Evolutionary conservation across 2,888 invertebrate species (phyloP).

Genomic region (Fragum fragum): DNA sequence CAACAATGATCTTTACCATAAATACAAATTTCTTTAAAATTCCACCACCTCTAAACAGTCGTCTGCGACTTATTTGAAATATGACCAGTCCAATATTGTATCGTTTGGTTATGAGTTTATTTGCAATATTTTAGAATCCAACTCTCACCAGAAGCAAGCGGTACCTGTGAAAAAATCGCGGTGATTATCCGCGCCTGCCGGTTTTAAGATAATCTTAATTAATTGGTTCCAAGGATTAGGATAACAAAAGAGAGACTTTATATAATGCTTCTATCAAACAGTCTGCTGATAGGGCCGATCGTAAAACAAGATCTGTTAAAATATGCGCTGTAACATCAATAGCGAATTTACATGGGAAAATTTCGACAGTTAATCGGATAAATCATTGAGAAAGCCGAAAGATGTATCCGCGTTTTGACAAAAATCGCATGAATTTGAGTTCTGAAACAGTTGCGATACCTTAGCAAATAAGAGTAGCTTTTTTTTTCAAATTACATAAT

Average conservation of each 20-base stretch:
- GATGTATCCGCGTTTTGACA: conserved; percentile 6
- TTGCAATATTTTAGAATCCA: neutral
- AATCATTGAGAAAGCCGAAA: neutral
- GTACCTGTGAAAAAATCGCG: neutral
- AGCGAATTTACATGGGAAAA: conserved; percentile 15
- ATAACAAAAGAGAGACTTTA: conserved; percentile 10
- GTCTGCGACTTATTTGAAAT: too few species aligned
- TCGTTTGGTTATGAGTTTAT: too few species aligned
- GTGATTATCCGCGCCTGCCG: conserved; percentile 28
- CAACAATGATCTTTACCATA: too few species aligned
- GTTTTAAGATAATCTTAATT: conserved; percentile 31
- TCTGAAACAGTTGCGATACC: too few species aligned
- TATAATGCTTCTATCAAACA: conserved; percentile 13
- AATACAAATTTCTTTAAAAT: too few species aligned
- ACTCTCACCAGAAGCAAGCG: neutral
- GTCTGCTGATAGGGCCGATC: conserved; percentile 6
- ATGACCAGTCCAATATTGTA: too few species aligned
- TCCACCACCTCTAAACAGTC: too few species aligned
- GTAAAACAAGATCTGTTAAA: conserved; percentile 10
- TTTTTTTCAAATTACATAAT: too few species aligned
- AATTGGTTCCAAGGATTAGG: conserved; percentile 12
- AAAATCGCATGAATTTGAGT: neutral
- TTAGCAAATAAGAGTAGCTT: too few species aligned
- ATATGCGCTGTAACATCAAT: conserved; percentile 9
- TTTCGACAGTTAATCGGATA: neutral